phyloP scores from a whole-genome alignment of 2,888 invertebrate species.

The Trissolcus brochymenae region DNA sequence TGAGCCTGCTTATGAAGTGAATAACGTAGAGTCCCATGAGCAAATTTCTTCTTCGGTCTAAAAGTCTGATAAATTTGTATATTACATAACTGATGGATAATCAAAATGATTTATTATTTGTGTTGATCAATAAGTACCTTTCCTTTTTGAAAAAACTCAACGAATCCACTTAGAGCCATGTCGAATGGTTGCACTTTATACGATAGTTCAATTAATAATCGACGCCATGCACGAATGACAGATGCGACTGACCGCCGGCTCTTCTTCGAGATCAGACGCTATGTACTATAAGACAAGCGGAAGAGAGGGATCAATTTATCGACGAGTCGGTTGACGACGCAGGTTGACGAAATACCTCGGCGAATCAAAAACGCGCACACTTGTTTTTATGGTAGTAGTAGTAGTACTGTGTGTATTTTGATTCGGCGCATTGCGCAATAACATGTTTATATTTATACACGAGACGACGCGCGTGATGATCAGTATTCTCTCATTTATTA shows the following conservation, averaged over 20 bases:
- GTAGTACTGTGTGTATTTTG: no score
- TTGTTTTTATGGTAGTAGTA: conserved; percentile 4
- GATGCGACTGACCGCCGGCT: no score
- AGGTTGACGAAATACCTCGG: conserved; percentile 12
- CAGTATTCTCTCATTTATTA: no score
- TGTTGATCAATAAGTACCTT: conserved; percentile 78
- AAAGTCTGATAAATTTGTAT: conserved; percentile 83
- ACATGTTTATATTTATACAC: no score
- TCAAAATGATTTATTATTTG: not conserved
- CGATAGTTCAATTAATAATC: not conserved
- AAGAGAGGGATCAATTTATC: conserved; percentile 28
- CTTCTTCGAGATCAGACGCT: conserved; percentile 15
- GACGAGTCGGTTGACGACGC: conserved; percentile 11
- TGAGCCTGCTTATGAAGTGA: conserved; percentile 93
- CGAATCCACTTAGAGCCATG: conserved; percentile 83
- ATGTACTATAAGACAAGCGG: not conserved
- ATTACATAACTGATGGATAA: conserved; percentile 8
- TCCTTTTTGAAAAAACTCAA: conserved; percentile 88
- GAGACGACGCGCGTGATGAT: no score
- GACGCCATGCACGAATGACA: not conserved
- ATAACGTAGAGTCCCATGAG: conserved; percentile 90
- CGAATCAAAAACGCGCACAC: conserved; percentile 31
- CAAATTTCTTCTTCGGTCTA: conserved; percentile 90
- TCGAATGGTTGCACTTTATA: not conserved
- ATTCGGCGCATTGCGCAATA: no score